These are phyloP conservation scores for Pachyramphus minor DNA, from an alignment of 2,113 vertebrate genomes.

Conservation along the genomic window DNA sequence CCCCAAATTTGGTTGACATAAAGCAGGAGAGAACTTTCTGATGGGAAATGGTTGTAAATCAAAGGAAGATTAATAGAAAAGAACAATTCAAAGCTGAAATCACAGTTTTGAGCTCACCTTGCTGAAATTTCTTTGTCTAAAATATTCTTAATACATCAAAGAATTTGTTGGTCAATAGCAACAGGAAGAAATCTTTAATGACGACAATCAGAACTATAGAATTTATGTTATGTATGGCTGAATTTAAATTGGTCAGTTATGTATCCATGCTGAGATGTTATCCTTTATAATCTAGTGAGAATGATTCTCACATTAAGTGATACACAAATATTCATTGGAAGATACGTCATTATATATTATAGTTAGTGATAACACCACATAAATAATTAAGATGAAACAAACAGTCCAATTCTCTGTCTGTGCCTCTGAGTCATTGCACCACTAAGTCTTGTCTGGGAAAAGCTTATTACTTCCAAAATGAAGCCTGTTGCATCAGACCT, in stretches of 20 bases:
- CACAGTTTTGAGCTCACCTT: background rate
- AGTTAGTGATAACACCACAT: background rate
- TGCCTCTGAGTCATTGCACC: background rate
- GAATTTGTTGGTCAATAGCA: background rate
- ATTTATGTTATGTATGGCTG: background rate
- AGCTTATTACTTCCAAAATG: background rate
- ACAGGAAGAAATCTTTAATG: background rate
- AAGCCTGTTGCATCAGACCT: background rate
- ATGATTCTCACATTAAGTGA: background rate
- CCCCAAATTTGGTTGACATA: background rate
- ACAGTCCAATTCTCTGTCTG: background rate
- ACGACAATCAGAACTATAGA: background rate
- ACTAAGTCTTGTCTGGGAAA: background rate
- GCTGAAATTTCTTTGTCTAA: background rate
- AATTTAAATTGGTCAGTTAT: background rate
- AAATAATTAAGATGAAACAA: conserved; percentile 5
- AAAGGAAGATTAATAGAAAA: background rate
- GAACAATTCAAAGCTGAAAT: background rate
- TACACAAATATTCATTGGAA: background rate
- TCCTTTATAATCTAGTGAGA: background rate
- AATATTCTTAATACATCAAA: background rate
- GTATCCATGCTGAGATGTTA: background rate
- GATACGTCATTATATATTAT: background rate
- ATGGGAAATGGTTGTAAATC: conserved; percentile 30
- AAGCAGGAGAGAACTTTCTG: conserved; percentile 19